These are phyloP conservation scores for Polydrusus tereticollis DNA, from an alignment of 2,888 invertebrate species.

Conservation along the genomic window DNA sequence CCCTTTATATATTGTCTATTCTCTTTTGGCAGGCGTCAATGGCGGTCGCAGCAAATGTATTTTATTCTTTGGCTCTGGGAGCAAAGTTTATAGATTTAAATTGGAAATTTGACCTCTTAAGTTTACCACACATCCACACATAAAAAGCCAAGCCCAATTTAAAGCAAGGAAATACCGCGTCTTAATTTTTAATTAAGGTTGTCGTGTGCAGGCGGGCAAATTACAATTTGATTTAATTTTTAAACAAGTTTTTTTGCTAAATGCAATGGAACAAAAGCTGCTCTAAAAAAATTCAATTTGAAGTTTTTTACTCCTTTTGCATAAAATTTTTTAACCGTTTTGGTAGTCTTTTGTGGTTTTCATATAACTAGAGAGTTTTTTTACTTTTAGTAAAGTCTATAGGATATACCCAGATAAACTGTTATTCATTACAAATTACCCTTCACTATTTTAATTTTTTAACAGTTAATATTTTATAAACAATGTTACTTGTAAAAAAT, in stretches of 20 bases:
- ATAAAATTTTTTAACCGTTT: too few relatives aligned
- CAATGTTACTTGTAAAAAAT: too few relatives aligned
- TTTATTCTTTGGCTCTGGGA: neutral
- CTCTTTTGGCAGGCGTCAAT: neutral
- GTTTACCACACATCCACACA: neutral
- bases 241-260: neutral
- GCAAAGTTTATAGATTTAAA: too few relatives aligned
- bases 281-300: neutral
- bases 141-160: neutral
- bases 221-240: neutral
- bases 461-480: too few relatives aligned
- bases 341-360: too few relatives aligned
- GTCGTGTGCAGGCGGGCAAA: neutral
- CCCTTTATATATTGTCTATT: neutral
- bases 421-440: too few relatives aligned
- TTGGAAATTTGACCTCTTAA: too few relatives aligned
- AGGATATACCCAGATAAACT: too few relatives aligned
- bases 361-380: too few relatives aligned
- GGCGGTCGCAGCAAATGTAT: neutral
- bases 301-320: neutral
- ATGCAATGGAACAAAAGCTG: neutral
- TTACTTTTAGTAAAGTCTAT: too few relatives aligned
- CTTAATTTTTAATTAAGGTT: neutral
- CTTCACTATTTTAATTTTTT: too few relatives aligned
- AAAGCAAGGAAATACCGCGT: neutral